A percentile compares a stretch with the other conserved stretches of the same genome.
Evolutionary conservation across 2,888 invertebrate species (phyloP).

Genomic region (Cheiracanthium punctorium): DNA sequence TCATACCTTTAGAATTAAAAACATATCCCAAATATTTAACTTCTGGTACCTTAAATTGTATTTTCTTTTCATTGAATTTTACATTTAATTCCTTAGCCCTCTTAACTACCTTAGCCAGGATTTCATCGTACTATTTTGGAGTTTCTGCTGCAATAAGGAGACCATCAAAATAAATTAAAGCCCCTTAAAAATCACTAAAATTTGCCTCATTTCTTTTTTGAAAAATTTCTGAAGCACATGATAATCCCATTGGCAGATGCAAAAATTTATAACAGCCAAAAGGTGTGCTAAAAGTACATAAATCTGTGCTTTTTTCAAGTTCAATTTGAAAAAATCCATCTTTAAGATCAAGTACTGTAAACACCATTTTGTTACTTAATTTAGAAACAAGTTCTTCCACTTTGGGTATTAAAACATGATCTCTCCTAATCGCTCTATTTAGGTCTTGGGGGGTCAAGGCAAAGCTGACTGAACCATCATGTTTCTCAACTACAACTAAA

Average conservation of each 20-base stretch:
- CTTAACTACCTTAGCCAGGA: background rate
- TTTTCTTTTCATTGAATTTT: background rate
- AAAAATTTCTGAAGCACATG: conserved; percentile 30
- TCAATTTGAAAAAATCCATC: background rate
- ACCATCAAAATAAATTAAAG: background rate
- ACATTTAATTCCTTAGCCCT: conserved; percentile 6
- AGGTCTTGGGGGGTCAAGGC: conserved; percentile 3
- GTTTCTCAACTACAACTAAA: conserved; percentile 1
- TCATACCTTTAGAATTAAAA: conserved; percentile 5
- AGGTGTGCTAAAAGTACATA: background rate
- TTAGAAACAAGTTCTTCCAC: background rate
- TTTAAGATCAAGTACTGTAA: background rate
- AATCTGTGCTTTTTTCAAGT: background rate
- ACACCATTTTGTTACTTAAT: background rate
- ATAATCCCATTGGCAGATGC: background rate
- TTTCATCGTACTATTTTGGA: background rate
- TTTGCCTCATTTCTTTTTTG: conserved; percentile 17
- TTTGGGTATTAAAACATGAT: background rate
- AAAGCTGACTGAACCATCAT: background rate
- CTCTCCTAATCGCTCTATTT: background rate
- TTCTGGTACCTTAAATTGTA: background rate
- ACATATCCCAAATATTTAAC: conserved; percentile 2
- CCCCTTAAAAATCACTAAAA: background rate
- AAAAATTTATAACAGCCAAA: conserved; percentile 16
- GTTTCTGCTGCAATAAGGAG: background rate